Evolutionary conservation across 2,797 vertebrate genomes (phyloP), one percentile per base, ranked within the genome.

Genomic region (Nyctibius grandis): DNA sequence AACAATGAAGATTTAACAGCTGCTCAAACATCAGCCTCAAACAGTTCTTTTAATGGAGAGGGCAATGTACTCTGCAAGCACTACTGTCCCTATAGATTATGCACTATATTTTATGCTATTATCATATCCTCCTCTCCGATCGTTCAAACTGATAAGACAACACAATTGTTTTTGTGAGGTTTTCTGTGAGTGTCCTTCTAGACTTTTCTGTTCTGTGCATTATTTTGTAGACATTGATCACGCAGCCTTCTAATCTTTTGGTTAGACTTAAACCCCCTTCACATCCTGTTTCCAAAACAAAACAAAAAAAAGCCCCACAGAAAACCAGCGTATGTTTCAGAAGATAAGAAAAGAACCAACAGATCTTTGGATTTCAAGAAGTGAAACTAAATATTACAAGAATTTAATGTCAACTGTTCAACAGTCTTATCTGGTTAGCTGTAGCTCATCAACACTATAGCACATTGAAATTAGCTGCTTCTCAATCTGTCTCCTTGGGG

Each of bases 381-480:
- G 7, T 60, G 17, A 77, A 80, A 72, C 8, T 45, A 72, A 56
- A 65, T 15, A 16, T 82, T 17, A 28, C 11, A 86, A 48, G 26
- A 78, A 69, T 86, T 86, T 38, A 17, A 88, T 85, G 23, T 54
- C 11, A 85, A 38, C 31, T 42, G 75, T 81, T 54, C 21, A 68
- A 67, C 60, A 72, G 7, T 36, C 50, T 65, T 74, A 26, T 13
- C 25, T 92, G 20, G 26, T 74, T 91, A 81, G 13, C 57, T 53
- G 15, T 22, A 93, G 21, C 15, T 83, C 87, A 69, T 47, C 38
- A 69, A 63, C 50, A 80, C 15, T 20, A 20, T 22, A 60, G 14
- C 31, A 48, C 74, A 76, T 11, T 86, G 8, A 54, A 96, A 47
- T 60, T 60, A 87, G 50, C 17, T 80, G 40, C 67, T 93, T 89